Conservation (phyloP, 2,113 vertebrate species). For the Charina bottae region DNA sequence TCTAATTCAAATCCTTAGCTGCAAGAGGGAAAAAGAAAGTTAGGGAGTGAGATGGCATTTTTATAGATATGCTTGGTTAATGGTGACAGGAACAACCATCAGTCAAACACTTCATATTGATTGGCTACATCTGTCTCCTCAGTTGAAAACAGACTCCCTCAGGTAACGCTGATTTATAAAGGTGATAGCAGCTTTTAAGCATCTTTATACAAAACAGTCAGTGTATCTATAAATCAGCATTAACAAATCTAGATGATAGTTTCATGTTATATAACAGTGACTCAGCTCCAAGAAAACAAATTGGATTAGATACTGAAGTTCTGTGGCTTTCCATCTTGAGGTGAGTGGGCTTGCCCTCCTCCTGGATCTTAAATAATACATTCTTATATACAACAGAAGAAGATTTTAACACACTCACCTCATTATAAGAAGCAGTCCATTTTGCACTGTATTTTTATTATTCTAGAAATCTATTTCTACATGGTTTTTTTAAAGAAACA, state of each 20-base stretch:
- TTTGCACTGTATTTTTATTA: slow-evolving; percentile 48
- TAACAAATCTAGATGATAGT: slow-evolving; percentile 70
- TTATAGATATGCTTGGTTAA: slow-evolving; percentile 49
- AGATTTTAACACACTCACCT: slow-evolving; percentile 52
- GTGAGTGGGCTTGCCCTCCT: slow-evolving; percentile 14
- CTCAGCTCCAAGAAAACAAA: slow-evolving; percentile 57
- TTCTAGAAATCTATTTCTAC: slow-evolving; percentile 50
- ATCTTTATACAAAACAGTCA: slow-evolving; percentile 53
- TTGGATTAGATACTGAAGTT: slow-evolving; percentile 67
- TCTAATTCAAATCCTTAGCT: slow-evolving; percentile 44
- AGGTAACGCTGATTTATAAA: slow-evolving; percentile 62
- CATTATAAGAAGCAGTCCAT: slow-evolving; percentile 33
- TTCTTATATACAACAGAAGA: slow-evolving; percentile 45
- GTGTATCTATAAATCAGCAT: slow-evolving; percentile 69
- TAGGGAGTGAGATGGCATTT: slow-evolving; percentile 31
- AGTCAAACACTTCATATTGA: slow-evolving; percentile 66
- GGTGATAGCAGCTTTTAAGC: slow-evolving; percentile 58
- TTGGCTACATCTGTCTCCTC: slow-evolving; percentile 58
- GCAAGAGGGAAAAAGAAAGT: slow-evolving; percentile 36
- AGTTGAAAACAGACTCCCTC: slow-evolving; percentile 54
- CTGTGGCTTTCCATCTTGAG: slow-evolving; percentile 57
- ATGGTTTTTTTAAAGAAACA: slow-evolving; percentile 21
- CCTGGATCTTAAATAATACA: slow-evolving; percentile 65
- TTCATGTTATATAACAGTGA: slow-evolving; percentile 65
- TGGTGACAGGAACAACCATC: slow-evolving; percentile 41